Evolutionary conservation across 64 coral and sea anemone genomes (phyloP), one percentile per base, ranked within the genome.

Genomic region (Dendrophyllia cribrosa): DNA sequence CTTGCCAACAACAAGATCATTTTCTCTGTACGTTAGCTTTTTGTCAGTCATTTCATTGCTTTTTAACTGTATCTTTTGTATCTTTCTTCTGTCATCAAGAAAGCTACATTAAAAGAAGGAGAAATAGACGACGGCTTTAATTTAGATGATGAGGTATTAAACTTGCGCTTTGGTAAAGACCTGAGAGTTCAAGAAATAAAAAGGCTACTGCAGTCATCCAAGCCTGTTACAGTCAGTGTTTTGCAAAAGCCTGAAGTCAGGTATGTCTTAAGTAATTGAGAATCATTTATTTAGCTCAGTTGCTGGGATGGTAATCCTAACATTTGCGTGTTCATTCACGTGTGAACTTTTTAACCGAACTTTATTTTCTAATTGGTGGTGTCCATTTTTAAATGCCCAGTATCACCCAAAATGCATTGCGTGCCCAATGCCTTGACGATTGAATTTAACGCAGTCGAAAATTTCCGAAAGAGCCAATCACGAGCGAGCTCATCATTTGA

Each of bases 161-260:
- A 85, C 59, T 86, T 98, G 43, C 83, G 97, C 22, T 98, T 98
- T 62, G 93, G 97, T 58, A 98, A 90, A 90, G 97, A 96, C 82
- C 82, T 93, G 16, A 81, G 93, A 19, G 86, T 96, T 23, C 91
- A 95, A 51, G 97, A 98, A 94, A 92, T 96, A 11, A 85, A 83
- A 60, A 96, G 97, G 44, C 72, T 93, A 53, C 61, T 98, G 43
- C 93, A 96, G 85, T 98, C 97, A 0, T 94, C 97, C 88, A 95
- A 88, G 62, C 97, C 97, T 26, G 91, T 93, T 6, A 88, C 77
- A 72, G 97, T 98, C 6, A 95, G 84, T 61, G 76, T 98, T n/a
- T 48, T 95, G n/a, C 97, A 98, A 59, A 98, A 98, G 63, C 94
- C 94, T 66, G 97, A 98, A 93, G 97, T 98, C 69, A 98, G 97